Evolutionary conservation across 2,797 vertebrate species (phyloP).

Genomic region (Lophotriccus pileatus): DNA sequence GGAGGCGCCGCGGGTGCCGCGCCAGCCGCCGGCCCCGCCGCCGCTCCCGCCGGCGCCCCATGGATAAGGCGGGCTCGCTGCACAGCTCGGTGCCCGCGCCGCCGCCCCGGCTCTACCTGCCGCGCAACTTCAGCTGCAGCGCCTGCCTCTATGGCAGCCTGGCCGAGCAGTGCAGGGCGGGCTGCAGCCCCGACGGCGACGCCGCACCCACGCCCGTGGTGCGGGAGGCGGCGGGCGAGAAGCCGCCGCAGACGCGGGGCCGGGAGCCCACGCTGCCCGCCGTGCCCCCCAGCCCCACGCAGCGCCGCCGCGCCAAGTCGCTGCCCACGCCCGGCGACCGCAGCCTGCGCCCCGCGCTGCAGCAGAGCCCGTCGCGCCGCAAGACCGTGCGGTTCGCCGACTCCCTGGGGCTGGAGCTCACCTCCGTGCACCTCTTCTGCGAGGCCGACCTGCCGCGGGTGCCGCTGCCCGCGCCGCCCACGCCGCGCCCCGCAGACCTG

Average conservation of each 20-base stretch:
- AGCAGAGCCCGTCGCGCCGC: slow-evolving; percentile 82
- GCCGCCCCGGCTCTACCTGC: slow-evolving; percentile 86
- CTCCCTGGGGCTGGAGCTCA: slow-evolving; percentile 88
- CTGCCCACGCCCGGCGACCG: slow-evolving; percentile 85
- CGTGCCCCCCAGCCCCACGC: slow-evolving; percentile 82
- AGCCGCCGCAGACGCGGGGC: slow-evolving; percentile 69
- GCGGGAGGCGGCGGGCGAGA: background rate
- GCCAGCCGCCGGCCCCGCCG: background rate
- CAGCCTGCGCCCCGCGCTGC: slow-evolving; percentile 77
- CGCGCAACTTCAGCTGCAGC: slow-evolving; percentile 93
- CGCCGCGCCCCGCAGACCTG: slow-evolving; percentile 16
- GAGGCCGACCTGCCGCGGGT: slow-evolving; percentile 80
- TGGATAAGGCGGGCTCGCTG: slow-evolving; percentile 75
- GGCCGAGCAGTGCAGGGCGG: slow-evolving; percentile 70
- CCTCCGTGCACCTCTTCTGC: slow-evolving; percentile 85
- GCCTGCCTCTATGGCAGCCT: slow-evolving; percentile 87
- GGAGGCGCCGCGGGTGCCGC: background rate
- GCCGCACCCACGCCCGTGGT: background rate
- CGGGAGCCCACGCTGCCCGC: slow-evolving; percentile 74
- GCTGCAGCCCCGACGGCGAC: slow-evolving; percentile 72
- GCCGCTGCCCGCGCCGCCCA: slow-evolving; percentile 61
- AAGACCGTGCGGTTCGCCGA: slow-evolving; percentile 91
- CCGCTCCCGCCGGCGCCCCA: slow-evolving; percentile 6
- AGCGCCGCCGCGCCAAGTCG: slow-evolving; percentile 88
- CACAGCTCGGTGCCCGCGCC: slow-evolving; percentile 76